Conservation (phyloP, 2,113 vertebrate genomes). For the Amphiprion ocellaris region DNA sequence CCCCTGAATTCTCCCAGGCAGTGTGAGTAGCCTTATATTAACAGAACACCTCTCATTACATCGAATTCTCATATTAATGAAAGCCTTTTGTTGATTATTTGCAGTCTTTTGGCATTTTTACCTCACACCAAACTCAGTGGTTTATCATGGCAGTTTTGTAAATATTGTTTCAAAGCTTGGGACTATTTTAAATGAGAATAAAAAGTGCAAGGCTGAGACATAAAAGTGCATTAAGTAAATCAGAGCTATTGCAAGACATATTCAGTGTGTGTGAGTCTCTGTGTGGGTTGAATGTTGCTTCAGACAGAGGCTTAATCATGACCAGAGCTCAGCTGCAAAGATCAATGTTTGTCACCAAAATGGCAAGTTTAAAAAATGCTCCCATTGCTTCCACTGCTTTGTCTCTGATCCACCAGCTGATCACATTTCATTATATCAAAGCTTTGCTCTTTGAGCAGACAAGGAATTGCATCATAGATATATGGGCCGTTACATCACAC, state of each 20-base stretch:
- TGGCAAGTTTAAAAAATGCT: constrained; percentile 25
- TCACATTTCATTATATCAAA: constrained; percentile 32
- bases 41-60: background rate
- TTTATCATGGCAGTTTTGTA: background rate
- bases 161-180: background rate
- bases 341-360: constrained; percentile 21
- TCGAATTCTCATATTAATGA: background rate
- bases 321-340: constrained; percentile 9
- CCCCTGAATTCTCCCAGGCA: constrained; percentile 89
- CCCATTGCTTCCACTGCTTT: background rate
- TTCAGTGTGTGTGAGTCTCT: background rate
- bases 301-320: background rate
- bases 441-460: constrained; percentile 31
- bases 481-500: constrained; percentile 52
- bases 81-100: too few species aligned
- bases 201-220: background rate
- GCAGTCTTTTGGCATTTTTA: background rate
- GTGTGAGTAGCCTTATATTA: constrained; percentile 79
- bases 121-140: background rate
- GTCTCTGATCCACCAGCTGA: constrained; percentile 41
- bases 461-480: constrained; percentile 58
- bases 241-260: constrained; percentile 15
- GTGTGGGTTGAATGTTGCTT: constrained; percentile 4
- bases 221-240: background rate
- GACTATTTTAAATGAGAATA: constrained; percentile 20